Percentiles rank a stretch among this genome's conserved stretches.
Conservation (phyloP, 2,797 vertebrate species). For the Cirrhinus mrigala region DNA sequence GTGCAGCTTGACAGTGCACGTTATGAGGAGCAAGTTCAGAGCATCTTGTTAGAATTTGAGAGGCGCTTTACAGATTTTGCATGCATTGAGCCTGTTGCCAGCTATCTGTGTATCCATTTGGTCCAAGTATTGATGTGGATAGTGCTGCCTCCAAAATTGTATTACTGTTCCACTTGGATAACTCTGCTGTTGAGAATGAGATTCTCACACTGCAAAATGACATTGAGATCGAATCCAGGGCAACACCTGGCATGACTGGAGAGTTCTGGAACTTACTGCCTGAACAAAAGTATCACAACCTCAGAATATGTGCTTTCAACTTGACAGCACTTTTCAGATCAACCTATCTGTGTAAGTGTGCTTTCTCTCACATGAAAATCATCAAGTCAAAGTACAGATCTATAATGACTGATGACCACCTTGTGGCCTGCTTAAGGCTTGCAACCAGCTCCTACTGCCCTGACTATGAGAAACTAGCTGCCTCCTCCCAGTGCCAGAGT, state of each 20-base stretch:
- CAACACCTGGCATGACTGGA: constrained; percentile 39
- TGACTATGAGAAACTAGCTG: constrained; percentile 44
- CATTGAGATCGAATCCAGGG: constrained; percentile 55
- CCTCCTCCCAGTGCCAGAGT: constrained; percentile 32
- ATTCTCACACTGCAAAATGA: constrained; percentile 57
- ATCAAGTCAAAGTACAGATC: constrained; percentile 55
- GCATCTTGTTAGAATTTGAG: too few species aligned
- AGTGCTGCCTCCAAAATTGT: constrained; percentile 40
- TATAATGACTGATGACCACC: constrained; percentile 54
- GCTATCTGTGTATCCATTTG: constrained; percentile 46
- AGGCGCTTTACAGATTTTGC: too few species aligned
- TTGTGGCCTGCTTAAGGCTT: constrained; percentile 51
- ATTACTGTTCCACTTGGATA: constrained; percentile 54
- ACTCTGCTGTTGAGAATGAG: too few species aligned
- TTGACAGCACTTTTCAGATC: constrained; percentile 57
- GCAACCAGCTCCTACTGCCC: constrained; percentile 42
- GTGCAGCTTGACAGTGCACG: too few species aligned
- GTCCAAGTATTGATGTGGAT: constrained; percentile 52
- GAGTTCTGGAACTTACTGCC: constrained; percentile 41
- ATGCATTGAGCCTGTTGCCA: too few species aligned
- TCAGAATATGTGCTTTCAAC: constrained; percentile 52
- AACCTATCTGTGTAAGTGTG: constrained; percentile 49
- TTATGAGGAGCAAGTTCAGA: too few species aligned
- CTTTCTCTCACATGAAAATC: constrained; percentile 57
- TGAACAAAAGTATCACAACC: constrained; percentile 45